Evolutionary conservation across 30 jellyfish, hydroid and myxozoan species (phyloP).

Genomic region (Hydractinia symbiolongicarpus): DNA sequence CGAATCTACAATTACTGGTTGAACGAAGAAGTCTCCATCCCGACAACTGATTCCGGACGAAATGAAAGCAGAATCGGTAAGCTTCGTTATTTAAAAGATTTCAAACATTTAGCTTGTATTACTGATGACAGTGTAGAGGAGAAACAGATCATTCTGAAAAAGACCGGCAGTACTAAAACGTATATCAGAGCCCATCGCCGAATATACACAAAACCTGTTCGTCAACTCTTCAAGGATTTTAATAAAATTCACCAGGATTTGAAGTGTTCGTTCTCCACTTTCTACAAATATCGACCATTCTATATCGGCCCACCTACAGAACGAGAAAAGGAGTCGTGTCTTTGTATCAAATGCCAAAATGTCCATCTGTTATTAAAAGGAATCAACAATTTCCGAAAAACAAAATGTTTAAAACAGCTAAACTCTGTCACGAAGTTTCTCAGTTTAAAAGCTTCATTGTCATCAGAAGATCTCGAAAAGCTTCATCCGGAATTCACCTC

Average conservation of each 20-base stretch:
- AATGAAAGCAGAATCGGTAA: neutral
- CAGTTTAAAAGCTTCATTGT: neutral
- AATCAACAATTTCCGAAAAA: neutral
- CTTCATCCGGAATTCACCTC: neutral
- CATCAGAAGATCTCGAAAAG: neutral
- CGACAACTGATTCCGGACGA: slow-evolving; percentile 5
- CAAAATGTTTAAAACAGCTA: neutral
- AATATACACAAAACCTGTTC: neutral
- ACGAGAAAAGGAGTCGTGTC: neutral
- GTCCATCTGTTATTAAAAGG: neutral
- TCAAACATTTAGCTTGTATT: too few relatives aligned
- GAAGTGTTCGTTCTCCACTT: neutral
- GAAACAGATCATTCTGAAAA: neutral
- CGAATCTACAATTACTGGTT: neutral
- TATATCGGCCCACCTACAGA: slow-evolving; percentile 4
- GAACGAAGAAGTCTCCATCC: slow-evolving; percentile 2
- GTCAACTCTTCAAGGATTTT: neutral
- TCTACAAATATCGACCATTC: slow-evolving; percentile 1
- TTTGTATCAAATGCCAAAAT: neutral
- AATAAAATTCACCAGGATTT: neutral
- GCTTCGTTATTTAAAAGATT: neutral
- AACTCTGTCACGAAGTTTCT: neutral
- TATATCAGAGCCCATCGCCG: slow-evolving; percentile 16
- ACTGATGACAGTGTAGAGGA: neutral
- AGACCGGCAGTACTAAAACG: neutral